Evolutionary conservation across 2,113 vertebrate species (phyloP).

Genomic region (Arothron firmamentum): DNA sequence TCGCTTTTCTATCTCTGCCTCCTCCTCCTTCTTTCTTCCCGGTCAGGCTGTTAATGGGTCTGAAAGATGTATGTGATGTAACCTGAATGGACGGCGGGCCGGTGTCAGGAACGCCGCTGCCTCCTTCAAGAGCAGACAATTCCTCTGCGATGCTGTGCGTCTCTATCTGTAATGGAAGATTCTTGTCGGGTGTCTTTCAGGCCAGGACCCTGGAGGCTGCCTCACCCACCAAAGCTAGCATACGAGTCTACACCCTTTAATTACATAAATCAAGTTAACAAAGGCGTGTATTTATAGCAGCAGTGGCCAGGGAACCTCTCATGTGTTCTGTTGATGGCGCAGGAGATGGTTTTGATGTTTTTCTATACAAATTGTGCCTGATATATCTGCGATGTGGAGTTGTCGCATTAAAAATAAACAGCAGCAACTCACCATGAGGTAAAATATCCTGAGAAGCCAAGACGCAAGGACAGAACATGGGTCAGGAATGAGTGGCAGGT

Average conservation of each 20-base stretch:
- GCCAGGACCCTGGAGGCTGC: neutral
- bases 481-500: slow-evolving; percentile 42
- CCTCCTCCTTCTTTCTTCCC: slow-evolving; percentile 14
- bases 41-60: slow-evolving; percentile 49
- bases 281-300: too few species aligned
- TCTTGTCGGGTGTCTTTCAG: neutral
- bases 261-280: too few species aligned
- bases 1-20: slow-evolving; percentile 23
- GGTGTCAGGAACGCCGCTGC: slow-evolving; percentile 44
- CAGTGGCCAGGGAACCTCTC: neutral
- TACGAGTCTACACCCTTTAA: too few species aligned
- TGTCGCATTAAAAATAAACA: too few species aligned
- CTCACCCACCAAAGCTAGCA: neutral
- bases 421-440: too few species aligned
- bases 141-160: slow-evolving; percentile 13
- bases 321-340: neutral
- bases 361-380: too few species aligned
- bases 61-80: slow-evolving; percentile 67
- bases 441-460: too few species aligned
- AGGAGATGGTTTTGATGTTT: neutral
- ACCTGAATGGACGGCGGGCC: slow-evolving; percentile 58
- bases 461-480: too few species aligned
- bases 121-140: slow-evolving; percentile 5
- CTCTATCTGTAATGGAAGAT: slow-evolving; percentile 4
- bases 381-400: too few species aligned